These are phyloP conservation scores for Thumatha senex DNA, from an alignment of 2,888 invertebrate species.

Conservation along the genomic window DNA sequence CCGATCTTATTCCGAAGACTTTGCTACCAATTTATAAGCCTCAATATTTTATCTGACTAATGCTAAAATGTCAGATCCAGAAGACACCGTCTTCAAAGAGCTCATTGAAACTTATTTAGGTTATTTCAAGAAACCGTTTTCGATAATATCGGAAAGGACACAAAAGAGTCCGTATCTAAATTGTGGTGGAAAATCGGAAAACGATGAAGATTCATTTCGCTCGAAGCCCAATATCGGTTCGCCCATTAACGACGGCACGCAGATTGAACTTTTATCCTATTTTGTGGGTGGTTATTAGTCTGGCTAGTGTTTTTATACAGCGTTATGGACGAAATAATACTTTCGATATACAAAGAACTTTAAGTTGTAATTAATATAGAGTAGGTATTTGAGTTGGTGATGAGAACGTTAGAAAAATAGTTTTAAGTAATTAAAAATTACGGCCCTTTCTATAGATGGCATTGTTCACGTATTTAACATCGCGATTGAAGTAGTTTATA, in stretches of 20 bases:
- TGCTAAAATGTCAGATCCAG: slow-evolving; percentile 5
- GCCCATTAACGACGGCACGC: slow-evolving; percentile 23
- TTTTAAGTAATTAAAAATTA: too few relatives aligned
- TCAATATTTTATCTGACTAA: slow-evolving; percentile 1
- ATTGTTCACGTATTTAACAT: too few relatives aligned
- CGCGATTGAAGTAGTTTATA: too few relatives aligned
- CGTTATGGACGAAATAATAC: slow-evolving; percentile 9
- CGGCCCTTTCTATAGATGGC: too few relatives aligned
- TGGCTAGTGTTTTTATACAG: slow-evolving; percentile 16
- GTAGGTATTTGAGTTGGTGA: too few relatives aligned
- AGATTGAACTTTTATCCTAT: slow-evolving; percentile 29
- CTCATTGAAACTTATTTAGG: slow-evolving; percentile 26
- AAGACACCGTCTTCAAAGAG: slow-evolving; percentile 6
- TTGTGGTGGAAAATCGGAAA: slow-evolving; percentile 41
- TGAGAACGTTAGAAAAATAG: too few relatives aligned
- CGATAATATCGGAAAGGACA: slow-evolving; percentile 27
- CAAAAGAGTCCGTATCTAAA: slow-evolving; percentile 31
- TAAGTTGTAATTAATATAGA: too few relatives aligned
- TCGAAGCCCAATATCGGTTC: slow-evolving; percentile 35
- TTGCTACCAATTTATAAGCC: slow-evolving; percentile 6
- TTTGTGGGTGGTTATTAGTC: slow-evolving; percentile 17
- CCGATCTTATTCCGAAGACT: background rate
- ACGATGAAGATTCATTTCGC: slow-evolving; percentile 41
- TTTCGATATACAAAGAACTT: too few relatives aligned
- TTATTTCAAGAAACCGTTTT: slow-evolving; percentile 12